These are phyloP conservation scores for Caradrina clavipalpis DNA, from an alignment of 2,888 invertebrate genomes.

Conservation along the genomic window DNA sequence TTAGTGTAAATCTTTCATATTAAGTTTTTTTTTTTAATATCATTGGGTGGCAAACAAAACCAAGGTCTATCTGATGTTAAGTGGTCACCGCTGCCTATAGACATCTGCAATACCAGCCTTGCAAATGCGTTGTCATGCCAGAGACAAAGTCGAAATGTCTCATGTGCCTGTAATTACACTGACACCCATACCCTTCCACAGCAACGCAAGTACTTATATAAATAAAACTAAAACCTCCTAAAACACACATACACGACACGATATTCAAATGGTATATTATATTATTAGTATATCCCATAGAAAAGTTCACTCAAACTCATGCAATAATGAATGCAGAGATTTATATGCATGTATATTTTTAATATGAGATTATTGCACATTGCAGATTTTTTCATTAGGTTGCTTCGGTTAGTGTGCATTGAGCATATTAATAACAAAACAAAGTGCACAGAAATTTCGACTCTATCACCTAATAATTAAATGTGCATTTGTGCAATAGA, in stretches of 20 bases:
- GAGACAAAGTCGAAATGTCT: no score
- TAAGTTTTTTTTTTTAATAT: no score
- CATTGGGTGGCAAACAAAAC: no score
- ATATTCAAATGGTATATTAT: background rate
- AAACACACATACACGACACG: background rate
- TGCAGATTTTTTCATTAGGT: conserved; percentile 30
- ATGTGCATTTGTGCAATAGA: conserved; percentile 11
- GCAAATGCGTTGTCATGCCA: no score
- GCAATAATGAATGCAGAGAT: conserved; percentile 27
- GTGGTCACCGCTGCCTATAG: no score
- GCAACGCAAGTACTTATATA: no score
- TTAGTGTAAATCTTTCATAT: no score
- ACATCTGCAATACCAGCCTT: no score
- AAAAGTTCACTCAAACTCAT: conserved; percentile 32
- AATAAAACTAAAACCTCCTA: background rate
- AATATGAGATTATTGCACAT: conserved; percentile 15
- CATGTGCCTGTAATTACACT: no score
- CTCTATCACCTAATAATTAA: conserved; percentile 4
- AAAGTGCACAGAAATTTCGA: conserved; percentile 7
- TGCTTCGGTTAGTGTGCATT: background rate
- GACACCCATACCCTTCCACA: no score
- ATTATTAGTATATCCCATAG: conserved; percentile 17
- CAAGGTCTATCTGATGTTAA: no score
- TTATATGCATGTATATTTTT: background rate
- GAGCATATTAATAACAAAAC: background rate